These are phyloP conservation scores for Fregata magnificens DNA, from an alignment of 2,113 vertebrate genomes.

Conservation along the genomic window DNA sequence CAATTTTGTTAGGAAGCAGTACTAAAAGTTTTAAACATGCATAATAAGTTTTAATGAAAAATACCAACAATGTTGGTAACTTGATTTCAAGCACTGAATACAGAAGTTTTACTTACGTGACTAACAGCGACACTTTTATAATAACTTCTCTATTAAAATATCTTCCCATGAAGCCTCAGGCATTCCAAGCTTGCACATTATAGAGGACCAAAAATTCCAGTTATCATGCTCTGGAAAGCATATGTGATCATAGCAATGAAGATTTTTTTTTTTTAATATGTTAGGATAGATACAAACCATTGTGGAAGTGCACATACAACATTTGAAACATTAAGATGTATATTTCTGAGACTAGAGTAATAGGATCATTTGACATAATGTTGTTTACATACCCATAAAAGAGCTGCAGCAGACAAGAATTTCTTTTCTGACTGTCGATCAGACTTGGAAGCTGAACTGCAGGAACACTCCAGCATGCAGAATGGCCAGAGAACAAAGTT, in stretches of 20 bases:
- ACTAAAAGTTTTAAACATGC: background rate
- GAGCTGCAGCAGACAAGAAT: background rate
- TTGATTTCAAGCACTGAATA: background rate
- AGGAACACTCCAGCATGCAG: background rate
- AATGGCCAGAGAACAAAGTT: background rate
- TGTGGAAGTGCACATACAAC: background rate
- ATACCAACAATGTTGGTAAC: background rate
- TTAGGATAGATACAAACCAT: background rate
- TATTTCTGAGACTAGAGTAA: slow-evolving; percentile 42
- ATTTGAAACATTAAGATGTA: slow-evolving; percentile 38
- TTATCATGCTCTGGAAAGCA: background rate
- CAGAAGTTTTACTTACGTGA: background rate
- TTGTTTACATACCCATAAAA: background rate
- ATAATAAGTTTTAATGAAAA: background rate
- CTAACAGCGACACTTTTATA: background rate
- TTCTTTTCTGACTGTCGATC: background rate
- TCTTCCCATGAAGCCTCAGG: background rate
- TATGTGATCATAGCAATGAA: background rate
- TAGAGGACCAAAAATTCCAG: background rate
- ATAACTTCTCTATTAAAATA: background rate
- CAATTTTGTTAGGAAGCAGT: background rate
- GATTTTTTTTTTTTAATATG: background rate
- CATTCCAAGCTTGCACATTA: background rate
- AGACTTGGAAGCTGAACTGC: background rate
- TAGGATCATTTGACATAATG: slow-evolving; percentile 23